Base-by-base conservation (phyloP, 2,113 vertebrate species). In the Myiopsitta monachus region DNA sequence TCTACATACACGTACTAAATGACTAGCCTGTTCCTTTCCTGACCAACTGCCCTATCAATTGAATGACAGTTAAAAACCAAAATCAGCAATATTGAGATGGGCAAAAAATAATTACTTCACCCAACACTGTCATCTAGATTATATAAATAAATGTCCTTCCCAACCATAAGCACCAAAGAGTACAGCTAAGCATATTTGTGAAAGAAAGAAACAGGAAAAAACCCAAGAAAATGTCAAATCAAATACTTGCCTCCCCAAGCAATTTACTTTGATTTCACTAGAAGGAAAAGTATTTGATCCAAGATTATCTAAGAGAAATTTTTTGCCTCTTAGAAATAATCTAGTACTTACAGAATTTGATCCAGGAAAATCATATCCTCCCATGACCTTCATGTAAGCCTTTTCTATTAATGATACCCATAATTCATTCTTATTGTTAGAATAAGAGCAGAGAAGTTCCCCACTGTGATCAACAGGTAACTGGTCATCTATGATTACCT, bases 371-470 rank as follows among this genome's bases (percentile, higher is more conserved):
- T 99, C 99, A 86, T 99, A 99, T 84, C 99, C 99, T 83, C 99
- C 99, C 99, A 99, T 99, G 92, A 99, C 99, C 92, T 99, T 99
- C 99, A 99, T 99, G 97, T 99, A 99, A n/a, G 99, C 99, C 87
- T 99, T 99, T 96, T 99, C 99, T 91, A 99, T 99, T 74, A 99
- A 98, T 0, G 99, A 99, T 19, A 99, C 99, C 99, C 99, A 99
- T 46, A 99, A 95, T 97, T 99, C 99, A 90, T 99, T 99, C 96
- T 98, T 98, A 93, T 99, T 99, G 97, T 99, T 99, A 83, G 99
- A 99, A 47, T 99, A 99, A 59, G 99, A 99, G 88, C 99, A 99
- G 36, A 99, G 98, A 94, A 99, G 97, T 95, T 99, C 99, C 63
- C 99, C 99, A 19, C 98, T 98, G n/a, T 98, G 98, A 94, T 99